Percentiles rank a stretch among this genome's conserved stretches.
These are phyloP conservation scores for Brachionus paranguensis DNA, from an alignment of 1,140 invertebrate genomes.

Conservation along the genomic window DNA sequence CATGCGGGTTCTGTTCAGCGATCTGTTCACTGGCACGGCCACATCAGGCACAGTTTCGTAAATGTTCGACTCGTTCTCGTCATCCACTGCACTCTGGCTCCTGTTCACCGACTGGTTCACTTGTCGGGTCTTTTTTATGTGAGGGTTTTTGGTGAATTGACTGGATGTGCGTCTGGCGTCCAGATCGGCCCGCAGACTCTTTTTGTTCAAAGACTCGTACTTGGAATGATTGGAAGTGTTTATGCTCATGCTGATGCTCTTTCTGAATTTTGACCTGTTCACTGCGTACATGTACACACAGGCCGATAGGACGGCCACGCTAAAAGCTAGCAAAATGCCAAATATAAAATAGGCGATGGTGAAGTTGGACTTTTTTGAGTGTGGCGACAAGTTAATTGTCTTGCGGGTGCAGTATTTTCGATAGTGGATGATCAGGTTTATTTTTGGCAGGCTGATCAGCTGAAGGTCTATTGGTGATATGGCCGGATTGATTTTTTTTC, in stretches of 20 bases:
- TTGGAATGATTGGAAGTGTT: conserved; percentile 19
- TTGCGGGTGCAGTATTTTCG: conserved; percentile 12
- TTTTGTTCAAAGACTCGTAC: conserved; percentile 10
- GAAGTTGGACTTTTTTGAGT: neutral
- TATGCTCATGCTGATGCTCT: conserved; percentile 1
- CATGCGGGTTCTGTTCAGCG: neutral
- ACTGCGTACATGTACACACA: conserved; percentile 16
- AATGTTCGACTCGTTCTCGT: neutral
- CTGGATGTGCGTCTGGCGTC: neutral
- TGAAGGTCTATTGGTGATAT: neutral
- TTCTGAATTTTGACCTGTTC: neutral
- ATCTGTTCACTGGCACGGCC: neutral
- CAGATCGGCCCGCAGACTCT: neutral
- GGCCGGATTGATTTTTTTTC: neutral
- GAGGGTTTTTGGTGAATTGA: neutral
- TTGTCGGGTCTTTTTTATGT: neutral
- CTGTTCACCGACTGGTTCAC: conserved; percentile 5
- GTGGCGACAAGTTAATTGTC: neutral
- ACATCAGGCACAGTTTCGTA: conserved; percentile 15
- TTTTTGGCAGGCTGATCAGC: neutral
- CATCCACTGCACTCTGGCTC: neutral
- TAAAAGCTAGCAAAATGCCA: neutral
- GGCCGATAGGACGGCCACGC: neutral
- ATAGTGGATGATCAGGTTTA: neutral
- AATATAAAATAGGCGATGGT: conserved; percentile 14